Conservation (phyloP, 2,888 invertebrate genomes). For the Epinotia demarniana region DNA sequence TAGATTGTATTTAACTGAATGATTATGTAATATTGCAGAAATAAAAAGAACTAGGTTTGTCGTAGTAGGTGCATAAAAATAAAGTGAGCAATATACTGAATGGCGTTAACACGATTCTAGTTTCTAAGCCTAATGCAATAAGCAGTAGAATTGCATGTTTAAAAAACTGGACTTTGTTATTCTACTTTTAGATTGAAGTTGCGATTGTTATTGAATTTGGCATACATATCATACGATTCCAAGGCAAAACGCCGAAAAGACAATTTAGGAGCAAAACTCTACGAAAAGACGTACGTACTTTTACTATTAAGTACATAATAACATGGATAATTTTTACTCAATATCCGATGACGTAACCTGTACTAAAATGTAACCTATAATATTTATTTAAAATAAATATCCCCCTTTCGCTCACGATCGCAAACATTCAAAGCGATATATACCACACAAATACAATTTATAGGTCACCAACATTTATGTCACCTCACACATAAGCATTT, state of each 20-base stretch:
- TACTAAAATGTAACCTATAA: background rate
- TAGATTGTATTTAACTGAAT: background rate
- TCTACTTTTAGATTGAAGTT: background rate
- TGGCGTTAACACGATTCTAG: background rate
- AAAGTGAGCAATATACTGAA: background rate
- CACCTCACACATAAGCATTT: background rate
- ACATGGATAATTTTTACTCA: background rate
- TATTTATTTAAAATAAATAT: background rate
- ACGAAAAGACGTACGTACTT: background rate
- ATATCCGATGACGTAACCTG: background rate
- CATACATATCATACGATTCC: background rate
- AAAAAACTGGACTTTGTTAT: background rate
- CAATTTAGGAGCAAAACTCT: background rate
- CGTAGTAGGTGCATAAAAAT: background rate
- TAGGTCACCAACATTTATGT: background rate
- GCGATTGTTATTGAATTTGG: conserved; percentile 21
- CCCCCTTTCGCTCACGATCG: background rate
- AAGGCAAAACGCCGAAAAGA: conserved; percentile 10
- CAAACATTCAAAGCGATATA: background rate
- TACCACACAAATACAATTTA: background rate
- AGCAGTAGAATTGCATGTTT: background rate
- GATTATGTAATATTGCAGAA: background rate
- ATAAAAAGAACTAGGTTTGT: conserved; percentile 14
- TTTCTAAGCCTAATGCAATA: background rate
- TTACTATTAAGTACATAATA: background rate